Evolutionary conservation across 2,888 invertebrate genomes (phyloP).

Genomic region (Rhaphigaster nebulosa): DNA sequence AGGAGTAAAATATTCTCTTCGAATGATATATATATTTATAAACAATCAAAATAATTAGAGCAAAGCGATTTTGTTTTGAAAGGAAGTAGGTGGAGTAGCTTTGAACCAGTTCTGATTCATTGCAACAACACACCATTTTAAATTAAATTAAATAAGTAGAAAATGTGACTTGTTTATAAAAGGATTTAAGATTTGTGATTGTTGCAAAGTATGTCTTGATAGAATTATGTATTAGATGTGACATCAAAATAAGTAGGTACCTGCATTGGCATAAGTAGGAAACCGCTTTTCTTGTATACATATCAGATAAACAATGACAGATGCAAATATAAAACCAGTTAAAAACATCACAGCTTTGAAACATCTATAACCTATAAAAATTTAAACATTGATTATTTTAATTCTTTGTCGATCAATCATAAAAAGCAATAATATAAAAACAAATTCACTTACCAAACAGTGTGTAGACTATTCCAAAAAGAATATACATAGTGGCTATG

Average conservation of each 20-base stretch:
- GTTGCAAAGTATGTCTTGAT: background rate
- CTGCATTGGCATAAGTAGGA: constrained; percentile 78
- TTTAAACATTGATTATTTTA: constrained; percentile 26
- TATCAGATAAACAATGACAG: constrained; percentile 84
- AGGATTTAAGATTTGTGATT: background rate
- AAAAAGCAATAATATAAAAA: background rate
- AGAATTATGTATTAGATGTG: background rate
- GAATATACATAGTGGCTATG: constrained; percentile 74
- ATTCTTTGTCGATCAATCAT: background rate
- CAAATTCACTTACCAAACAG: constrained; percentile 78
- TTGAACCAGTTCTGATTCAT: background rate
- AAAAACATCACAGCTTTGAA: constrained; percentile 91
- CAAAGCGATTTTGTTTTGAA: background rate
- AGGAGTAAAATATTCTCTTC: background rate
- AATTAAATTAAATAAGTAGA: background rate
- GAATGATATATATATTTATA: background rate
- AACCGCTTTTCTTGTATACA: constrained; percentile 85
- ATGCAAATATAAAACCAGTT: constrained; percentile 88
- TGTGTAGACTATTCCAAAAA: constrained; percentile 87
- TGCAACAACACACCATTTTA: background rate
- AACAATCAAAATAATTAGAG: background rate
- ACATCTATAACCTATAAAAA: constrained; percentile 83
- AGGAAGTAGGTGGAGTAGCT: constrained; percentile 32
- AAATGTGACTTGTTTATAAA: background rate
- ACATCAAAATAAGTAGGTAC: background rate